Evolutionary conservation across 2,888 invertebrate species (phyloP).

Genomic region (Alitta virens): DNA sequence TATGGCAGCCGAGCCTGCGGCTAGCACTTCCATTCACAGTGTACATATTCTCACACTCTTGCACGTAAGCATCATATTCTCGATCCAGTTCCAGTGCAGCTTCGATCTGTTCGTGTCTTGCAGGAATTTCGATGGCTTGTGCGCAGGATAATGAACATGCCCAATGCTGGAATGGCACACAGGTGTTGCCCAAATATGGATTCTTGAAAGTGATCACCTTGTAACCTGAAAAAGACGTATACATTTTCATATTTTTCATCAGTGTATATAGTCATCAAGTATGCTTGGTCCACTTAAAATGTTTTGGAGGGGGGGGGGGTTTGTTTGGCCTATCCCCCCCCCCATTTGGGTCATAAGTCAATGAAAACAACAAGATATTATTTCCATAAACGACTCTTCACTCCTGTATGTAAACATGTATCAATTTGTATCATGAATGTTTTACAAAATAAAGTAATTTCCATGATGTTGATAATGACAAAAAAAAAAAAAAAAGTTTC

Average conservation of each 20-base stretch:
- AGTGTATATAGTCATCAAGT: background rate
- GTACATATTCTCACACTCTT: constrained; percentile 26
- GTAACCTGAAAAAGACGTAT: constrained; percentile 56
- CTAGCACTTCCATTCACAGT: no score
- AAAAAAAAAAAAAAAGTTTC: no score
- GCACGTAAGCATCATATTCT: constrained; percentile 42
- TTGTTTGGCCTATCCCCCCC: no score
- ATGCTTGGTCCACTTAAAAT: background rate
- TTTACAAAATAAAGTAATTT: no score
- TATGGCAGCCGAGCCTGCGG: no score
- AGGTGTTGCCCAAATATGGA: constrained; percentile 60
- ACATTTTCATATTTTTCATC: no score
- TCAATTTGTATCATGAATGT: no score
- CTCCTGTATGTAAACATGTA: no score
- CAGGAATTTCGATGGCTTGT: constrained; percentile 57
- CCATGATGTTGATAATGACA: no score
- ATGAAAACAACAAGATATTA: no score
- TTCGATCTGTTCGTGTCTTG: constrained; percentile 54
- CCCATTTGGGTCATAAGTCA: no score
- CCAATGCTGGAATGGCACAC: constrained; percentile 61
- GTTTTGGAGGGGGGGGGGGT: background rate
- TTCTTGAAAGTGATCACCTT: constrained; percentile 60
- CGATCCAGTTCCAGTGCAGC: constrained; percentile 52
- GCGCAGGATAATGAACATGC: constrained; percentile 58
- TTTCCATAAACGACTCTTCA: no score